Conservation (phyloP, 2,113 vertebrate species). For the Gnathonemus longibarbis region DNA sequence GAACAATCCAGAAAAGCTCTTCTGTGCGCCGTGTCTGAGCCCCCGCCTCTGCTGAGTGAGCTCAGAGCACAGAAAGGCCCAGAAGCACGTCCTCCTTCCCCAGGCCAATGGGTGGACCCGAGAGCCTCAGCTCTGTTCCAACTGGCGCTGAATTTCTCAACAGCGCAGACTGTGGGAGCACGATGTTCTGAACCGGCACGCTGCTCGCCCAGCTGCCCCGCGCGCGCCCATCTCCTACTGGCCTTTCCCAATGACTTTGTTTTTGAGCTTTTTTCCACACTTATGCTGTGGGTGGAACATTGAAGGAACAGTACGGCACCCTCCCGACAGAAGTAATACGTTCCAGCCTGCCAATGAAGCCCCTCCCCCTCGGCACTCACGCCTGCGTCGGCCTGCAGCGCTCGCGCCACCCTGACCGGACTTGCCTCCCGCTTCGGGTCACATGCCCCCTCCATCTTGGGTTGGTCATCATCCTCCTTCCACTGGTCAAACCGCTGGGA, state of each 20-base stretch:
- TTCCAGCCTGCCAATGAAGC: background rate
- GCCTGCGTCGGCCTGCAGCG: conserved; percentile 62
- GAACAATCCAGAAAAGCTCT: background rate
- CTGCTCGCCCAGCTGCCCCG: background rate
- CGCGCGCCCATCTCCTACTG: background rate
- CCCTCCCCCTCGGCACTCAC: conserved; percentile 56
- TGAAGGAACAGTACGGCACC: background rate
- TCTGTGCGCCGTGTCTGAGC: background rate
- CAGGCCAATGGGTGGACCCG: background rate
- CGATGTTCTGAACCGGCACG: background rate
- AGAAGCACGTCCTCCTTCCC: background rate
- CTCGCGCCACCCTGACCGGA: conserved; percentile 48
- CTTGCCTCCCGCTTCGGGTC: conserved; percentile 58
- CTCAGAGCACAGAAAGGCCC: background rate
- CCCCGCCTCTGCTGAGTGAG: background rate
- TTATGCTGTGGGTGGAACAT: background rate
- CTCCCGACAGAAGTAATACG: background rate
- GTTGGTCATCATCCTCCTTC: conserved; percentile 53
- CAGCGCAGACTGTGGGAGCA: conserved; percentile 2
- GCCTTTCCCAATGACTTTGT: background rate
- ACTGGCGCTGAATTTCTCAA: background rate
- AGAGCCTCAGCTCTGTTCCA: background rate
- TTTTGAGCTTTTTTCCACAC: background rate
- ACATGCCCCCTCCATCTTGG: conserved; percentile 68
- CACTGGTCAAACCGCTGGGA: conserved; percentile 50